These are phyloP conservation scores for Forficula auricularia DNA, from an alignment of 1,140 invertebrate species.

Conservation along the genomic window DNA sequence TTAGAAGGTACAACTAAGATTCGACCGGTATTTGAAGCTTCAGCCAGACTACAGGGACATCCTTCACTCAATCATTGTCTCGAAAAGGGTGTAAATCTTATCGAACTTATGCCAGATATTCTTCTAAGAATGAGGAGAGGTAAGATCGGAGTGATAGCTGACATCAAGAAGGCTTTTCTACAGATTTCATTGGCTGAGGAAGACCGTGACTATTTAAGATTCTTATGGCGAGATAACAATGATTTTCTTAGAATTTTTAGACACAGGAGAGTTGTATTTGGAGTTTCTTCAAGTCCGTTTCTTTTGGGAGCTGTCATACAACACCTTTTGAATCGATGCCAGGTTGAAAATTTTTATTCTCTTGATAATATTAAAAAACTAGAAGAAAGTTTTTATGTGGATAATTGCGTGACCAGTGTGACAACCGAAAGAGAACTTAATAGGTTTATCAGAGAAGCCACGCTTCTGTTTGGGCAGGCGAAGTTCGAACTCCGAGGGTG, in stretches of 20 bases:
- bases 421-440: slow-evolving; percentile 12
- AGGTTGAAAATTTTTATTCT: slow-evolving; percentile 5
- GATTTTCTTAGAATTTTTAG: slow-evolving; percentile 11
- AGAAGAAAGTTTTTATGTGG: slow-evolving; percentile 15
- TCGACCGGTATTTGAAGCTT: slow-evolving; percentile 13
- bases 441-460: slow-evolving; percentile 12
- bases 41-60: slow-evolving; percentile 13
- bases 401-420: slow-evolving; percentile 17
- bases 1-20: slow-evolving; percentile 17
- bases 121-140: slow-evolving; percentile 22
- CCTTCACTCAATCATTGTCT: slow-evolving; percentile 24
- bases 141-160: slow-evolving; percentile 21
- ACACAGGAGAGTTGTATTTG: slow-evolving; percentile 18
- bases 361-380: slow-evolving; percentile 10
- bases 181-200: slow-evolving; percentile 18
- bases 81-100: slow-evolving; percentile 23
- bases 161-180: slow-evolving; percentile 27
- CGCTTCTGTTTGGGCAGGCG: slow-evolving; percentile 12
- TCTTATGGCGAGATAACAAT: slow-evolving; percentile 20
- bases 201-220: slow-evolving; percentile 21
- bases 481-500: slow-evolving; percentile 19
- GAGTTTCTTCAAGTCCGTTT: slow-evolving; percentile 11
- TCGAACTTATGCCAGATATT: slow-evolving; percentile 23
- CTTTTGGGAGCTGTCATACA: slow-evolving; percentile 7
- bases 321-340: slow-evolving; percentile 2